Base-by-base conservation (phyloP, 2,888 invertebrate genomes). In the Rotaria magnacalcarata region DNA sequence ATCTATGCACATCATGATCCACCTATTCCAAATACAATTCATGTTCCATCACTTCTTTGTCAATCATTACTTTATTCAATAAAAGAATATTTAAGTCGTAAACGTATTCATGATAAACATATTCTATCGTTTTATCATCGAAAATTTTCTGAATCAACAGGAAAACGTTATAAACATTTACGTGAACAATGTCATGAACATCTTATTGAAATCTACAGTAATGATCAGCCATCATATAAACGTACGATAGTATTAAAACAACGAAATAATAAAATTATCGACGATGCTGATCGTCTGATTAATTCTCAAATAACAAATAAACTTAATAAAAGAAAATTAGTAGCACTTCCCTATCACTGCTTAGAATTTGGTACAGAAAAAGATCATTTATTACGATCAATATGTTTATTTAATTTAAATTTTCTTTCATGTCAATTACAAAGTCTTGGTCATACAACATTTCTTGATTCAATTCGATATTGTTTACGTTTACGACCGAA, bases 21-120 rank as follows among this genome's bases (percentile, higher is more conserved):
- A 19, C 67, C 67, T 16, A 67, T 67, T 6, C 67, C 34, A 67
- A 67, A 67, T 67, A 34, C 34, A 4, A 34, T 67, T 19, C 67
- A 67, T 34, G 67, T 67, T 7, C 67, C 67, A 34, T 67, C 67
- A 34, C 34, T 67, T 19, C 67, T 67, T 7, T 67, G 67, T 67
- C 67, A 67, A 67, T 67, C 67, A 67, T 34, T 67, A 16, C 67
- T 41, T 34, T 67, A 67, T 67, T 67, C 67, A 19, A 67, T 67
- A 34, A 67, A 67, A 67, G 19, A 67, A 67, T 67, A 67, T 67
- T 41, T 67, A 34, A 34, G 5, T 67, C 67, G 16, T 6, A 67
- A 67, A 67, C 27, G 41, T 34, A 67, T 67, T 6, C 67, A 67
- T 67, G 19, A 67, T 67, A 67, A 67, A 67, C 67, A 67, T 67